These are phyloP conservation scores for Isurus oxyrinchus DNA, from an alignment of 2,113 vertebrate species.

Conservation along the genomic window DNA sequence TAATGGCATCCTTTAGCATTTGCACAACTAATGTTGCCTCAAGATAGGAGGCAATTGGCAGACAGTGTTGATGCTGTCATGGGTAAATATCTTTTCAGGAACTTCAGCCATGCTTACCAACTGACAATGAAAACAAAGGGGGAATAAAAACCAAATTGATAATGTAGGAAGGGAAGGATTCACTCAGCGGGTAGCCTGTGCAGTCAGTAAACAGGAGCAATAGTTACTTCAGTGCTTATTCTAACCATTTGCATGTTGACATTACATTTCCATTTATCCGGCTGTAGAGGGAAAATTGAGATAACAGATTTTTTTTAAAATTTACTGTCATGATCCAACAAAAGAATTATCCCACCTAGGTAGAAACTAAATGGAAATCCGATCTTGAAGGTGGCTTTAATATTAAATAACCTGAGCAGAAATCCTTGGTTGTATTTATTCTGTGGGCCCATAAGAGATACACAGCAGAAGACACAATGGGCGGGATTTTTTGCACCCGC, in stretches of 20 bases:
- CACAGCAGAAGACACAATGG: background rate
- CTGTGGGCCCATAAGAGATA: background rate
- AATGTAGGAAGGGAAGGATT: background rate
- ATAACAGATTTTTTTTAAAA: background rate
- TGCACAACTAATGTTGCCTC: background rate
- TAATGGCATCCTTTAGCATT: background rate
- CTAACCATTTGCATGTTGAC: background rate
- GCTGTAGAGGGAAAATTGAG: background rate
- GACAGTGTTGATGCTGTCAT: too few species aligned
- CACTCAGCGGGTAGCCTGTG: background rate
- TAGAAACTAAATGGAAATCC: background rate
- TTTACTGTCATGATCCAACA: background rate
- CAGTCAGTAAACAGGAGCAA: background rate
- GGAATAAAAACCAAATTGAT: background rate
- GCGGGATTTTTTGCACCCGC: too few species aligned
- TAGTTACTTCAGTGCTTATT: background rate
- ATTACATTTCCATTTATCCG: background rate
- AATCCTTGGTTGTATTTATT: background rate
- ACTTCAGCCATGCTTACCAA: background rate
- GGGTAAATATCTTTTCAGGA: background rate
- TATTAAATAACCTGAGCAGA: background rate
- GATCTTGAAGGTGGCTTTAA: background rate
- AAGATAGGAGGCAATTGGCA: background rate
- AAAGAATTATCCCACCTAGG: background rate
- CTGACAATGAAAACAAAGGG: background rate